Evolutionary conservation across 2,888 invertebrate genomes (phyloP).

Genomic region (Muschampia plurimacula): DNA sequence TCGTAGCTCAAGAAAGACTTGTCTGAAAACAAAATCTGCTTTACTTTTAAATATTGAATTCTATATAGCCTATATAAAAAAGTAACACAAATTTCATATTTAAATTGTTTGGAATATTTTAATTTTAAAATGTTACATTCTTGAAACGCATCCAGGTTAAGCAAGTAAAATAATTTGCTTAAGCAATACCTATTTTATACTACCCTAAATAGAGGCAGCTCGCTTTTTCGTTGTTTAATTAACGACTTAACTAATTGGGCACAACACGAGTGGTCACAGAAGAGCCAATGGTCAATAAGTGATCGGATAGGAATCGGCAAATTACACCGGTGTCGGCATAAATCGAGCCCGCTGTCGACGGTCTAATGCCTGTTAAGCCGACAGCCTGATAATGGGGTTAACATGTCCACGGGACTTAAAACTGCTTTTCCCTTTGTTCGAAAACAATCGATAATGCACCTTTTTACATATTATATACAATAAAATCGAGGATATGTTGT

Average conservation of each 20-base stretch:
- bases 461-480: conserved; percentile 28
- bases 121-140: no score
- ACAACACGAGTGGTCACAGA: conserved; percentile 40
- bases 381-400: conserved; percentile 78
- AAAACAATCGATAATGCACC: conserved; percentile 35
- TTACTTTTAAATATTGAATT: no score
- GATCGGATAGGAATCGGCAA: conserved; percentile 71
- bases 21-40: neutral
- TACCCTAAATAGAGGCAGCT: no score
- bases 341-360: conserved; percentile 72
- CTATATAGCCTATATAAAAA: no score
- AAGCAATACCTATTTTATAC: no score
- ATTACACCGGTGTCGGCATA: conserved; percentile 71
- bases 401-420: conserved; percentile 74
- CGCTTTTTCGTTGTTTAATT: neutral
- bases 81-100: no score
- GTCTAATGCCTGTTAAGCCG: conserved; percentile 72
- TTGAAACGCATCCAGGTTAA: no score
- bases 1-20: neutral
- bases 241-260: conserved; percentile 10
- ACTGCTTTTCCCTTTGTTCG: conserved; percentile 53
- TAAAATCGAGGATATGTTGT: neutral
- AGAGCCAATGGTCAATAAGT: conserved; percentile 69
- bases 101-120: no score
- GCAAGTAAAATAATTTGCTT: no score